Base-by-base conservation (phyloP, 2,797 vertebrate genomes). In the Diglossa cyanea region DNA sequence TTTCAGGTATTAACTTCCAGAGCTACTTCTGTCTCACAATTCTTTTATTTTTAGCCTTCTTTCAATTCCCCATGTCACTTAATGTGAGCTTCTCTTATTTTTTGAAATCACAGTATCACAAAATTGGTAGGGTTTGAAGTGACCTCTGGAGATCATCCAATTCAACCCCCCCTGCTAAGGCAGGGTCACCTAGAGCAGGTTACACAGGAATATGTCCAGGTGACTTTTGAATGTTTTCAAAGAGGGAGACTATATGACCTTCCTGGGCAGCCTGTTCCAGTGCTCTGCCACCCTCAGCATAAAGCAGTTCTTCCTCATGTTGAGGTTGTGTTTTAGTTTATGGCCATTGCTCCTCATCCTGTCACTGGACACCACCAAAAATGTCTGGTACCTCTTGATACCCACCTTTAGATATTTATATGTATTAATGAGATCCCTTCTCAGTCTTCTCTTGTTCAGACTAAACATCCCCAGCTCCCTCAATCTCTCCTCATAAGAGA, bases 11-110 rank as follows among this genome's bases (percentile, higher is more conserved):
- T 39, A 86, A 58, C 16, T 84, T 81, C 7, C 23, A 83, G 75
- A 92, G 28, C 15, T 50, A 4, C 26, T 80, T 44, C 35, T 73
- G 17, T 60, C 47, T 53, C 51, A 79, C 24, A 47, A 35, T 42
- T 91, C 78, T 85, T 75, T 78, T 75, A 30, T 13, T 92, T 92
- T 92, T 61, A 45, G 71, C 16, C 19, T 62, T 50, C 61, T 80
- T 17, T 73, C 39, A 47, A 28, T 88, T 82, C 28, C 53, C 15
- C 7, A 4, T 19, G 35, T 68, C 58, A 86, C 28, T 86, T 55
- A 35, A 13, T 62, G 9, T 51, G 28, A 78, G 37, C 31, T 93
- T 60, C 21, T 70, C 67, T 86, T 47, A 31, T 90, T 65, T 17
- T 70, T 74, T 75, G 50, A 80, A 91, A 54, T 42, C 16, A 74